Evolutionary conservation across 1,140 invertebrate species (phyloP), one percentile per base, ranked within the genome.

Genomic region (Temnothorax curvispinosus): DNA sequence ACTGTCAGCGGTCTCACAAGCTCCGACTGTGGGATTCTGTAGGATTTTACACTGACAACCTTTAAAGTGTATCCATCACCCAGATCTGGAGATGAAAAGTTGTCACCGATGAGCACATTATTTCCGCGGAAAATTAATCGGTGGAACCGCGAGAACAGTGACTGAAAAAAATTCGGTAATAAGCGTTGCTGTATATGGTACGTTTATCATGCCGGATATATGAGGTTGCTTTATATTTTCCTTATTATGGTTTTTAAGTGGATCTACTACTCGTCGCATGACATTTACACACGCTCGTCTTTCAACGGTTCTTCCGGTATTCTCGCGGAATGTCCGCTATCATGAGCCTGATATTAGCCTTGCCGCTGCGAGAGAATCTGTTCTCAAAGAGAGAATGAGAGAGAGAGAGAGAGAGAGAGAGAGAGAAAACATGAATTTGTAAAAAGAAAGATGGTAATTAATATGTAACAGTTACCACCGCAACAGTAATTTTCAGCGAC

Each of bases 221-320:
- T n/a, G 41, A 8, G 21, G 11, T 13, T n/a, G 15, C 58, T 75
- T 74, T 75, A 44, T 47, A 44, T 62, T 58, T 77, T 47, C 3
- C 8, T 64, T 64, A 77, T 78, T 78, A 35, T 18, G 32, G 27
- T 78, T 35, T 65, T 78, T 47, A 78, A 78, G 11, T 6, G 44
- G 27, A n/a, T 3, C 21, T 52, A 58, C 58, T 11, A 64, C 18
- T 65, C 58, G 15, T 32, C 21, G 60, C 44, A 78, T 50, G 76
- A 65, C 60, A 35, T 78, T 75, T 75, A 75, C 35, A 47, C 38
- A 32, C 32, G 60, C 18, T 64, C 27, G 21, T 47, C 38, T 78
- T 78, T 78, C 65, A 78, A 78, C 60, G 60, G 54, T 64, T 41
- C 76, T 69, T 50, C 5, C 27, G 44, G 3, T 65, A 38, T 78